phyloP scores from a whole-genome alignment of 2,888 invertebrate species.

The Volucella bombylans region DNA sequence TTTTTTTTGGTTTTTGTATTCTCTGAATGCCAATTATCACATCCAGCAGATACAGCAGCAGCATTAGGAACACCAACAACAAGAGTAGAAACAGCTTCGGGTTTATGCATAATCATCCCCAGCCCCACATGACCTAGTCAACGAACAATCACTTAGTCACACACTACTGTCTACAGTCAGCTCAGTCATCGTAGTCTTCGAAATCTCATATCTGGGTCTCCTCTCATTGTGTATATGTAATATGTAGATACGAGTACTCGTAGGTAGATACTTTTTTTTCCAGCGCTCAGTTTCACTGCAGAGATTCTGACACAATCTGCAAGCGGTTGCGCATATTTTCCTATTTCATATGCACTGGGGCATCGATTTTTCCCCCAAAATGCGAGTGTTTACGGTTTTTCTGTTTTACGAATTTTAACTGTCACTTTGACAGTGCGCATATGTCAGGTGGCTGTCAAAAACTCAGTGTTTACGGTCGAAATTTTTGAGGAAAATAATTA shows the following conservation, averaged over 20 bases:
- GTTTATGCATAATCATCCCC: conserved; percentile 55
- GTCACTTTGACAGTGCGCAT: conserved; percentile 57
- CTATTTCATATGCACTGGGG: conserved; percentile 6
- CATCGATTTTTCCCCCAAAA: conserved; percentile 62
- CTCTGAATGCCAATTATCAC: conserved; percentile 63
- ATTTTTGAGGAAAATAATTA: conserved; percentile 29
- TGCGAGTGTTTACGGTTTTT: background rate
- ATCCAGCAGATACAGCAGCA: conserved; percentile 40
- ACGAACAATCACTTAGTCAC: conserved; percentile 69
- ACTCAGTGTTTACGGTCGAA: conserved; percentile 42
- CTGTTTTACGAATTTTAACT: background rate
- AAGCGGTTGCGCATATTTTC: conserved; percentile 63
- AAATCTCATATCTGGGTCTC: conserved; percentile 49
- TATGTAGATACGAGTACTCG: too few relatives aligned
- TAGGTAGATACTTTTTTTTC: conserved; percentile 30
- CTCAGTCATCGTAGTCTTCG: conserved; percentile 40
- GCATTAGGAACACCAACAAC: conserved; percentile 34
- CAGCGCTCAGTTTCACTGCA: conserved; percentile 39
- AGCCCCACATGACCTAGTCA: conserved; percentile 68
- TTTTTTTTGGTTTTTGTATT: conserved; percentile 41
- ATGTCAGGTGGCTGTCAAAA: conserved; percentile 45
- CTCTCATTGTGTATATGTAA: background rate
- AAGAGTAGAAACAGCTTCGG: background rate
- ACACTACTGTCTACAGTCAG: conserved; percentile 1
- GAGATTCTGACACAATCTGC: conserved; percentile 56